Percentiles rank a stretch among this genome's conserved stretches.
These are phyloP conservation scores for Grammomys dolichurus DNA, from an alignment of 2,113 vertebrate species.

Conservation along the genomic window DNA sequence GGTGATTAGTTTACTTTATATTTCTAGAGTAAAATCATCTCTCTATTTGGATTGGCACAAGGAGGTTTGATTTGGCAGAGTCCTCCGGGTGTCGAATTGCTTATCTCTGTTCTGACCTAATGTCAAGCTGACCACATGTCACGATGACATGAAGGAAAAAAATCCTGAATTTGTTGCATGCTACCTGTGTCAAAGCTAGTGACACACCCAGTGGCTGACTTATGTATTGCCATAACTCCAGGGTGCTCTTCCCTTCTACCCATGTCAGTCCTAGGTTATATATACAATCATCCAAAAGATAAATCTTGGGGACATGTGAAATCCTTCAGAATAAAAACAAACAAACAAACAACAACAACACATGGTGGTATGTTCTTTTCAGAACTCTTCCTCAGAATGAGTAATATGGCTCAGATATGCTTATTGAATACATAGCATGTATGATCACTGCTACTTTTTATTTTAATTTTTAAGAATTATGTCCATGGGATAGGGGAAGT, in stretches of 20 bases:
- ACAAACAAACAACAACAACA: background rate
- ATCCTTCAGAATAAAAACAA: background rate
- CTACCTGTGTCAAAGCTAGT: slow-evolving; percentile 37
- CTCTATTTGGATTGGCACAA: slow-evolving; percentile 82
- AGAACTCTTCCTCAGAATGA: background rate
- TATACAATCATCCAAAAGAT: background rate
- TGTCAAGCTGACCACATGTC: slow-evolving; percentile 81
- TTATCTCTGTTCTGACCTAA: slow-evolving; percentile 80
- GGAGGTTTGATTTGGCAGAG: slow-evolving; percentile 73
- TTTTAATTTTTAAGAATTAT: background rate
- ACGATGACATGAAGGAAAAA: slow-evolving; percentile 57
- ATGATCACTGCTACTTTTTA: background rate
- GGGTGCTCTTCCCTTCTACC: slow-evolving; percentile 7
- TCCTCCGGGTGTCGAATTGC: slow-evolving; percentile 51
- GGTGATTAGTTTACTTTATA: slow-evolving; percentile 64
- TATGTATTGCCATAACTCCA: background rate
- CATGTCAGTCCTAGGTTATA: slow-evolving; percentile 31
- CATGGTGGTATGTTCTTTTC: background rate
- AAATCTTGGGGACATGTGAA: slow-evolving; percentile 5
- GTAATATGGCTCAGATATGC: background rate
- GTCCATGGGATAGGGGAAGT: background rate
- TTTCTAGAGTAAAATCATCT: slow-evolving; percentile 76
- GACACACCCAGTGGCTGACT: background rate
- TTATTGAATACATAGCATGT: background rate
- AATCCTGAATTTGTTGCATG: background rate